Percentiles rank a stretch among this genome's conserved stretches.
phyloP scores from a whole-genome alignment of 2,888 invertebrate genomes.

The Thereva unica region DNA sequence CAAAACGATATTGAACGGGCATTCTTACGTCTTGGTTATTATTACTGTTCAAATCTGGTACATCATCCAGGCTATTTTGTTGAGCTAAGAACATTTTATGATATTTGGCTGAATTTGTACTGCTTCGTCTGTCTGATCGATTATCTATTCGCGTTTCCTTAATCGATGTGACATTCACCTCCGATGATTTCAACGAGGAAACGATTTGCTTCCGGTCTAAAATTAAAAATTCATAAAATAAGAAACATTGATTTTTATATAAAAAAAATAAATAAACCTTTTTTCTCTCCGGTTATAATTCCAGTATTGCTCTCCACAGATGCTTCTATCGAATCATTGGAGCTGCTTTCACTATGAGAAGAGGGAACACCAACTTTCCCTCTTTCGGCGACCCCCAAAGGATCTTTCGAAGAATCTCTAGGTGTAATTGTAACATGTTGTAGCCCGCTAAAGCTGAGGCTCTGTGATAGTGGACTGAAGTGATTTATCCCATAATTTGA shows the following conservation, averaged over 20 bases:
- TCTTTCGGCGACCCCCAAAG: slow-evolving; percentile 56
- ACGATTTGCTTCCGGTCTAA: slow-evolving; percentile 47
- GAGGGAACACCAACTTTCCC: slow-evolving; percentile 58
- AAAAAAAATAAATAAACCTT: slow-evolving; percentile 47
- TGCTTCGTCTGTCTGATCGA: slow-evolving; percentile 50
- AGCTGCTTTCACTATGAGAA: slow-evolving; percentile 58
- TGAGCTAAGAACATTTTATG: slow-evolving; percentile 45
- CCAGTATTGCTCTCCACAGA: slow-evolving; percentile 57
- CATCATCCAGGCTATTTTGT: slow-evolving; percentile 53
- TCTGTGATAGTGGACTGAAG: slow-evolving; percentile 53
- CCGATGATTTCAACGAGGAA: slow-evolving; percentile 42
- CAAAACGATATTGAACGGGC: slow-evolving; percentile 1
- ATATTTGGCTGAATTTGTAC: slow-evolving; percentile 33
- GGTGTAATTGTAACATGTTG: slow-evolving; percentile 55
- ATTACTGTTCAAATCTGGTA: slow-evolving; percentile 64
- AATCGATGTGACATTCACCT: slow-evolving; percentile 53
- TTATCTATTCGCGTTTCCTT: slow-evolving; percentile 70
- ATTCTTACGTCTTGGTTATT: slow-evolving; percentile 73
- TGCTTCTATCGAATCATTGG: slow-evolving; percentile 57
- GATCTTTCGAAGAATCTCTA: slow-evolving; percentile 53
- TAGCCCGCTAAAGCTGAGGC: slow-evolving; percentile 48
- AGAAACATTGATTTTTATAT: not conserved
- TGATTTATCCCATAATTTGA: slow-evolving; percentile 42
- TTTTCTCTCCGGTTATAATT: slow-evolving; percentile 54
- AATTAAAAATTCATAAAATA: slow-evolving; percentile 4